phyloP scores from a whole-genome alignment of 2,797 vertebrate species.

The Sebastes alutus region DNA sequence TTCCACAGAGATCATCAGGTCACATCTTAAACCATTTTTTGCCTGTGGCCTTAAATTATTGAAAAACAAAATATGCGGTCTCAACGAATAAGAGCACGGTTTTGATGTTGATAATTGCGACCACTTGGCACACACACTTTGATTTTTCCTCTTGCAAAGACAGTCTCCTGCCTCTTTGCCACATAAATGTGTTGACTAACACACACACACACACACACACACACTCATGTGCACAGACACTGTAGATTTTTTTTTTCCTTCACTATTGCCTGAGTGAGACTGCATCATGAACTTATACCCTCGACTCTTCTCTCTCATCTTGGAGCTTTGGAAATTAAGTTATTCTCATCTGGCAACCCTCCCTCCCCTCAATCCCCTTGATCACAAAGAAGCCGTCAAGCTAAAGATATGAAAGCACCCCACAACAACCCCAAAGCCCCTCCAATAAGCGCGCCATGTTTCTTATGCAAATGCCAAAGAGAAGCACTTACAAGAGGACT shows the following conservation, averaged over 20 bases:
- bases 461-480: constrained; percentile 94
- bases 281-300: constrained; percentile 75
- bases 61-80: constrained; percentile 27
- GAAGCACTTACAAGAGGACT: constrained; percentile 96
- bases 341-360: constrained; percentile 92
- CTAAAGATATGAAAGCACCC: constrained; percentile 91
- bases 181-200: constrained; percentile 9
- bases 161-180: constrained; percentile 1
- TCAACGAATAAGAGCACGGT: constrained; percentile 26
- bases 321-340: constrained; percentile 93
- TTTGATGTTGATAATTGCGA: constrained; percentile 52
- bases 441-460: constrained; percentile 93
- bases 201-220: neutral
- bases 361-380: constrained; percentile 83
- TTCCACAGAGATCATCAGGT: neutral
- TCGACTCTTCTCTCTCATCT: constrained; percentile 85
- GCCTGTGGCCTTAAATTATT: constrained; percentile 5
- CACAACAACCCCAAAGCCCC: constrained; percentile 86
- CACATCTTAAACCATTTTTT: constrained; percentile 29
- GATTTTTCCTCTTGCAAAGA: neutral
- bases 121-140: constrained; percentile 27
- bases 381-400: constrained; percentile 95
- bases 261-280: constrained; percentile 49
- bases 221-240: neutral
- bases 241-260: constrained; percentile 4